These are phyloP conservation scores for Drosophila parabipectinata DNA, from an alignment of 1,140 invertebrate species.

Conservation along the genomic window DNA sequence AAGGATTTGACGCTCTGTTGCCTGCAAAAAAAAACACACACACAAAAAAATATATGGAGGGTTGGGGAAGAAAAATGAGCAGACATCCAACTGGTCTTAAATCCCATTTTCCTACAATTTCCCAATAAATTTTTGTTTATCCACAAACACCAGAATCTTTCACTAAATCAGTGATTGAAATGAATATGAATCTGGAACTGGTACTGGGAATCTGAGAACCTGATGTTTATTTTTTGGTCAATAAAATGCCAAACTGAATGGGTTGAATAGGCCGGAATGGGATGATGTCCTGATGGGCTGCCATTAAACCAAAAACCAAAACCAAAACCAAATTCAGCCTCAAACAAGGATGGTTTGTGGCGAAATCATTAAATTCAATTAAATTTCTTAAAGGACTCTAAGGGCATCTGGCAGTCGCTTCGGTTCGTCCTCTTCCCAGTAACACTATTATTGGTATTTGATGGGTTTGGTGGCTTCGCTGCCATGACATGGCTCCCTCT, in stretches of 20 bases:
- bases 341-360: neutral
- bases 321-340: neutral
- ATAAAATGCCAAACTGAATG: neutral
- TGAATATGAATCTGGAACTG: neutral
- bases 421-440: neutral
- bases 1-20: slow-evolving; percentile 34
- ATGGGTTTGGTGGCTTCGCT: neutral
- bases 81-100: slow-evolving; percentile 1
- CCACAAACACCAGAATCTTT: slow-evolving; percentile 9
- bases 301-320: slow-evolving; percentile 12
- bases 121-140: slow-evolving; percentile 13
- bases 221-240: slow-evolving; percentile 1
- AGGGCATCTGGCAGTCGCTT: neutral
- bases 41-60: neutral
- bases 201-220: neutral
- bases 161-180: slow-evolving; percentile 4
- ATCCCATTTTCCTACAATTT: slow-evolving; percentile 18
- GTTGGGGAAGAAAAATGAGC: neutral
- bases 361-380: too few species aligned
- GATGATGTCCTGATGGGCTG: neutral
- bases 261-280: neutral
- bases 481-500: neutral
- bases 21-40: slow-evolving; percentile 12
- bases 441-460: slow-evolving; percentile 11
- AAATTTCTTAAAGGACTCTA: too few species aligned